phyloP scores from a whole-genome alignment of 2,888 invertebrate species.

The Gisinianus flammeolus region DNA sequence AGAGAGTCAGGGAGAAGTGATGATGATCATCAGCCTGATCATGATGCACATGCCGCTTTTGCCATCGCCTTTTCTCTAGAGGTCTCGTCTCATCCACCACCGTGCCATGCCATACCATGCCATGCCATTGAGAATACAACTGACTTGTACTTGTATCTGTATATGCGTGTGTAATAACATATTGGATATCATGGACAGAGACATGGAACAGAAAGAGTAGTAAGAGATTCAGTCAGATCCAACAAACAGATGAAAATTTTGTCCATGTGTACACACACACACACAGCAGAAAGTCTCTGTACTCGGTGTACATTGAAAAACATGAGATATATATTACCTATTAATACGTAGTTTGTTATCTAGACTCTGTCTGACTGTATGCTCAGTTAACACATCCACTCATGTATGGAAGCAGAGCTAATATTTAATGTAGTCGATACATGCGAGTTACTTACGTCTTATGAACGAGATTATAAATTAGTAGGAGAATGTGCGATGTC shows the following conservation, averaged over 20 bases:
- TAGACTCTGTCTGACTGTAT: background rate
- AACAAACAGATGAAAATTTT: too few species aligned
- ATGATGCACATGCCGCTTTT: slow-evolving; percentile 13
- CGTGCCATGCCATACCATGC: background rate
- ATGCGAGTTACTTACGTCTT: background rate
- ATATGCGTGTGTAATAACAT: too few species aligned
- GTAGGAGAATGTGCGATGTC: slow-evolving; percentile 14
- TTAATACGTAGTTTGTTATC: background rate
- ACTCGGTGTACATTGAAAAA: too few species aligned
- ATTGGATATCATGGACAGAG: background rate
- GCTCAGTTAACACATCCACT: background rate
- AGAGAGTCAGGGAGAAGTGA: slow-evolving; percentile 16
- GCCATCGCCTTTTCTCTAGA: background rate
- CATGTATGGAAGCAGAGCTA: background rate
- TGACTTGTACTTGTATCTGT: too few species aligned
- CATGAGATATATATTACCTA: background rate
- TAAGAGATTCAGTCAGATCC: too few species aligned
- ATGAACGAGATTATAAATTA: slow-evolving; percentile 1
- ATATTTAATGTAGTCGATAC: slow-evolving; percentile 16
- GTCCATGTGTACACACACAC: too few species aligned
- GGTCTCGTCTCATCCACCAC: background rate
- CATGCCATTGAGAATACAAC: background rate
- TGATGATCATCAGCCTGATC: too few species aligned
- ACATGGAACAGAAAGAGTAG: too few species aligned
- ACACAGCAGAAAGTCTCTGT: too few species aligned